These are phyloP conservation scores for Clinocottus analis DNA, from an alignment of 2,113 vertebrate species.

Conservation along the genomic window DNA sequence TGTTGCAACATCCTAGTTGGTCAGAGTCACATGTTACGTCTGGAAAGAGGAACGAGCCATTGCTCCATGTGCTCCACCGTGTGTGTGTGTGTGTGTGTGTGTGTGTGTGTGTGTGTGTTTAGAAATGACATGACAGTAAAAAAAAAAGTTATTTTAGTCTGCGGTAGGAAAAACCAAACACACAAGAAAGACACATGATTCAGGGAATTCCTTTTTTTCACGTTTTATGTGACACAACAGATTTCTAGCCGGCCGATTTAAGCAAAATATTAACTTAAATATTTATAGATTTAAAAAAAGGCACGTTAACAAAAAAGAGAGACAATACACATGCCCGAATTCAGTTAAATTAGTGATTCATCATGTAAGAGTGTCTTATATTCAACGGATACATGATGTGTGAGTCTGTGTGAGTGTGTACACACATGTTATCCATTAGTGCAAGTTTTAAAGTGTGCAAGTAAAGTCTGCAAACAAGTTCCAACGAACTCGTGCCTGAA, in stretches of 20 bases:
- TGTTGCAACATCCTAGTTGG: constrained; percentile 16
- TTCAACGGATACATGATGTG: too few species aligned
- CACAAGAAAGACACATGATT: background rate
- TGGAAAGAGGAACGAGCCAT: constrained; percentile 34
- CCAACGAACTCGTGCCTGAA: rapidly evolving
- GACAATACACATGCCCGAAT: background rate
- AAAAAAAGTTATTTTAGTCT: background rate
- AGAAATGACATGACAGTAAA: background rate
- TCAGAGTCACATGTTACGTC: background rate
- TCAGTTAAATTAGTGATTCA: background rate
- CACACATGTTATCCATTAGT: background rate
- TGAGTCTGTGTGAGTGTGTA: background rate
- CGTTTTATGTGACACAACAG: background rate
- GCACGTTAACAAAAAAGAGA: background rate
- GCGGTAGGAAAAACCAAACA: background rate
- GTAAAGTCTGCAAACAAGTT: background rate
- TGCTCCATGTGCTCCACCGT: background rate
- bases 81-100: too few species aligned
- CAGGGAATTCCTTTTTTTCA: background rate
- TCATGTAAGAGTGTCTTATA: background rate
- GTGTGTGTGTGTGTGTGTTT: too few species aligned
- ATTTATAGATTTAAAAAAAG: background rate
- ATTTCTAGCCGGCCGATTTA: background rate
- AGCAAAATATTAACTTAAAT: background rate
- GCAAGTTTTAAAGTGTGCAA: background rate